These are phyloP conservation scores for Calycopis cecrops DNA, from an alignment of 1,140 invertebrate species.

Conservation along the genomic window DNA sequence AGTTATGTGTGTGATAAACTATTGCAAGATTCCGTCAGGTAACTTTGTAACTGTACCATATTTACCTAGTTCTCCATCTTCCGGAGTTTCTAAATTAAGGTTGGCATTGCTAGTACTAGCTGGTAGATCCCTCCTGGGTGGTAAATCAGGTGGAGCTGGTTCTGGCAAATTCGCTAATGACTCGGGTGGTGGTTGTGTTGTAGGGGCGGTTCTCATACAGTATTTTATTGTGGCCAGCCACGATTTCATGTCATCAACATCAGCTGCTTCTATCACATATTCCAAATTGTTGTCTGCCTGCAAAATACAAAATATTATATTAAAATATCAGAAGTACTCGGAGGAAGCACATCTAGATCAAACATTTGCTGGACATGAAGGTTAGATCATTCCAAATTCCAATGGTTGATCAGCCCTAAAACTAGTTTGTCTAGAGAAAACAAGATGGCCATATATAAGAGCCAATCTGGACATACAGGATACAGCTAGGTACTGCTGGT, in stretches of 20 bases:
- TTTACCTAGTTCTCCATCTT: slow-evolving; percentile 58
- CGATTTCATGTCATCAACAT: slow-evolving; percentile 91
- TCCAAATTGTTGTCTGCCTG: slow-evolving; percentile 93
- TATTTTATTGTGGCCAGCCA: slow-evolving; percentile 91
- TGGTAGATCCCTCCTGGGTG: slow-evolving; percentile 60
- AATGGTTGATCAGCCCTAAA: too few species aligned
- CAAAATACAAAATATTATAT: slow-evolving; percentile 22
- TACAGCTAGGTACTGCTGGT: too few species aligned
- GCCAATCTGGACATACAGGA: too few species aligned
- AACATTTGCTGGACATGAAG: too few species aligned
- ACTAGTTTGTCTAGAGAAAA: too few species aligned
- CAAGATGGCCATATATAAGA: too few species aligned
- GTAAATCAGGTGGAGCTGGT: slow-evolving; percentile 66
- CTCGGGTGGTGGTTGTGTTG: slow-evolving; percentile 73
- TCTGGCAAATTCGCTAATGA: slow-evolving; percentile 61
- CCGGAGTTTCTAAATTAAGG: slow-evolving; percentile 53
- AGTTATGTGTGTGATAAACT: too few species aligned
- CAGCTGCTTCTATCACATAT: slow-evolving; percentile 95
- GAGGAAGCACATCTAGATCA: too few species aligned
- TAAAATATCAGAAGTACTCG: too few species aligned
- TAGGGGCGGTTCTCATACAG: slow-evolving; percentile 84
- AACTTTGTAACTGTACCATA: neutral
- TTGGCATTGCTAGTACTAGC: slow-evolving; percentile 66
- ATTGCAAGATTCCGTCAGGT: too few species aligned
- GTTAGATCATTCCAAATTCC: too few species aligned